A percentile compares a stretch with the other conserved stretches of the same genome.
Conservation (phyloP, 2,888 invertebrate genomes). For the Cotesia congregata region DNA sequence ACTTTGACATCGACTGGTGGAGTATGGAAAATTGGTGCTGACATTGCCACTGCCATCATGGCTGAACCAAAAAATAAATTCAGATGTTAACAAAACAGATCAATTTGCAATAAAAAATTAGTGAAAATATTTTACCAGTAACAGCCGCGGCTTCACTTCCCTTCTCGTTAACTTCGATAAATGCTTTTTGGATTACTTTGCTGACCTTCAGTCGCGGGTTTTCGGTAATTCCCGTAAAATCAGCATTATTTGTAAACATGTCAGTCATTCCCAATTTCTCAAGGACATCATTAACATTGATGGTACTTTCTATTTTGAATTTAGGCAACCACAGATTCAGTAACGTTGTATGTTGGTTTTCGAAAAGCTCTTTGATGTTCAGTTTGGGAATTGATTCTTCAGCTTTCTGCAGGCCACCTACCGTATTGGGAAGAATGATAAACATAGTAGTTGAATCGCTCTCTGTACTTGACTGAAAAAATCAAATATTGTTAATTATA, state of each 20-base stretch:
- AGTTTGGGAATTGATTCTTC: slow-evolving; percentile 61
- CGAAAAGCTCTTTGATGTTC: slow-evolving; percentile 42
- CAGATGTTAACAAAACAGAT: not conserved
- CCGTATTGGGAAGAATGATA: slow-evolving; percentile 79
- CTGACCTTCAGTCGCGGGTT: slow-evolving; percentile 60
- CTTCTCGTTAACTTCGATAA: slow-evolving; percentile 64
- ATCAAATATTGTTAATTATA: no score
- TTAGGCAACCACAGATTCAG: slow-evolving; percentile 68
- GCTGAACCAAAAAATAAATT: slow-evolving; percentile 17
- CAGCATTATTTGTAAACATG: slow-evolving; percentile 57
- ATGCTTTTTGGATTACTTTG: slow-evolving; percentile 70
- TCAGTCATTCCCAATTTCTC: slow-evolving; percentile 58
- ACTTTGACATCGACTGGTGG: slow-evolving; percentile 8
- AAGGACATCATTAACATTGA: slow-evolving; percentile 41
- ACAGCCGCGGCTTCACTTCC: slow-evolving; percentile 23
- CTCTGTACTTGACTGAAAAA: no score
- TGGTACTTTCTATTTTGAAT: slow-evolving; percentile 68
- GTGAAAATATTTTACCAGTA: slow-evolving; percentile 8
- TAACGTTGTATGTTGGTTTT: slow-evolving; percentile 40
- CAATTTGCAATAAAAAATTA: not conserved
- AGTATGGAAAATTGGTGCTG: not conserved
- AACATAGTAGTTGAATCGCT: slow-evolving; percentile 76
- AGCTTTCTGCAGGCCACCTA: slow-evolving; percentile 72
- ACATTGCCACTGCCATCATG: not conserved
- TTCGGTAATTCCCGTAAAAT: slow-evolving; percentile 64